A percentile compares a stretch with the other conserved stretches of the same genome.
Evolutionary conservation across 2,797 vertebrate genomes (phyloP).

Genomic region (Coluber constrictor): DNA sequence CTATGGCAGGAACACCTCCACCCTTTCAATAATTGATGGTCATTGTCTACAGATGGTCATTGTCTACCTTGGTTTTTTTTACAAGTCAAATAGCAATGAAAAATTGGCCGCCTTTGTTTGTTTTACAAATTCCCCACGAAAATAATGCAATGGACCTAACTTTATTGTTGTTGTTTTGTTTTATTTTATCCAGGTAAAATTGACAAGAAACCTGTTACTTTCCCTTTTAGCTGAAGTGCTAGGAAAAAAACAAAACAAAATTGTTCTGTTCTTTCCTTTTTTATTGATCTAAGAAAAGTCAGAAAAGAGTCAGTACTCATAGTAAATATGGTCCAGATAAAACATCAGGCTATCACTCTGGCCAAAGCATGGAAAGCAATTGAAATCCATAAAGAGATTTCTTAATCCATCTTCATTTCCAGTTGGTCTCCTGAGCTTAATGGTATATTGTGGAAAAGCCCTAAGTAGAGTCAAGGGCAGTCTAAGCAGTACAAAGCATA

Average conservation of each 20-base stretch:
- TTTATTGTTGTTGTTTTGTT: background rate
- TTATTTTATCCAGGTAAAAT: background rate
- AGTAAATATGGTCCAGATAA: background rate
- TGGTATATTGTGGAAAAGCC: background rate
- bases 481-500: background rate
- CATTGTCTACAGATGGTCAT: background rate
- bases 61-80: background rate
- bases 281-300: background rate
- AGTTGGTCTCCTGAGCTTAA: background rate
- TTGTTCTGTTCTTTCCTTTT: background rate
- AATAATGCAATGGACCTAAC: background rate
- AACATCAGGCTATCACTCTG: background rate
- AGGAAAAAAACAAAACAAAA: background rate
- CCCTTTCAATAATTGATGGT: background rate
- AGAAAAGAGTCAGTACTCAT: background rate
- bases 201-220: background rate
- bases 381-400: background rate
- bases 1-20: background rate
- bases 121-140: background rate
- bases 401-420: background rate
- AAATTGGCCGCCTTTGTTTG: background rate
- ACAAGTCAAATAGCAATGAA: background rate
- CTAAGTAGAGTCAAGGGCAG: background rate
- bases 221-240: background rate
- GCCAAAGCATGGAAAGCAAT: background rate